phyloP scores from a whole-genome alignment of 2,113 vertebrate species.

The Oryctolagus cuniculus region mOryCun1.1 NC_091441.1:80216001-80216500 shows the following conservation, averaged over 20 bases:
- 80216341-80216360: constrained; percentile 86
- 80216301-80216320: constrained; percentile 89
- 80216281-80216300: constrained; percentile 83
- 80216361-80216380: constrained; percentile 93
- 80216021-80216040: constrained; percentile 95
- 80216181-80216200: constrained; percentile 76
- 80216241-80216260: neutral
- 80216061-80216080: constrained; percentile 93
- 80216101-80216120: constrained; percentile 93
- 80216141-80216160: constrained; percentile 90
- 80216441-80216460: constrained; percentile 93
- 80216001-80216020: constrained; percentile 96
- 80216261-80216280: neutral
- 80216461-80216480: constrained; percentile 97
- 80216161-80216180: constrained; percentile 80
- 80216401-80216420: constrained; percentile 93
- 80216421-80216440: constrained; percentile 93
- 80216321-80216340: constrained; percentile 85
- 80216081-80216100: constrained; percentile 92
- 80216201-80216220: neutral
- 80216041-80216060: constrained; percentile 94
- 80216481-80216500: constrained; percentile 95
- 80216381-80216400: constrained; percentile 96
- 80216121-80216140: constrained; percentile 93
- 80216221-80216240: constrained; percentile 76